phyloP scores from a whole-genome alignment of 2,797 vertebrate species.

The Sciurus vulgaris region DNA sequence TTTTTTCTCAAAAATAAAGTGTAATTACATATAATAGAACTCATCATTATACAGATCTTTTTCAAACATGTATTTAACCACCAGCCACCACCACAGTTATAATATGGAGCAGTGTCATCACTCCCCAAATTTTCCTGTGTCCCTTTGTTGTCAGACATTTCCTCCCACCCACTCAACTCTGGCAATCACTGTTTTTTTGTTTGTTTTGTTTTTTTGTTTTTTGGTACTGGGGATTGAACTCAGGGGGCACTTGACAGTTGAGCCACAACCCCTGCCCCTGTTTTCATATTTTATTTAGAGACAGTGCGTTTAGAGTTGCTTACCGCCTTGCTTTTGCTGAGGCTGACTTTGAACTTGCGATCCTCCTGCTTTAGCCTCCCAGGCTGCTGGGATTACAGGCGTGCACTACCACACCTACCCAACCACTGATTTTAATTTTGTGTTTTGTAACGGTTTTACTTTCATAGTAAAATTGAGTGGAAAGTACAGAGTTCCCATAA shows the following conservation, averaged over 20 bases:
- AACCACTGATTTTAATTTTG: background rate
- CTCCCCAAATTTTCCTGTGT: background rate
- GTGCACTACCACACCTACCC: too few relatives aligned
- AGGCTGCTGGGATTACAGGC: too few relatives aligned
- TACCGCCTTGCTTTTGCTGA: too few relatives aligned
- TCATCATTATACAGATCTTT: background rate
- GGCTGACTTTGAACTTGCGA: too few relatives aligned
- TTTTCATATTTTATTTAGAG: too few relatives aligned
- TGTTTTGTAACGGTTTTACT: background rate
- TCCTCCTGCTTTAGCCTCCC: too few relatives aligned
- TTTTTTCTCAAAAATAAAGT: background rate
- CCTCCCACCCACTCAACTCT: too few relatives aligned
- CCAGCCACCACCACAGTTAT: background rate
- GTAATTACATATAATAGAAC: too few relatives aligned
- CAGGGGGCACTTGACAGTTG: too few relatives aligned
- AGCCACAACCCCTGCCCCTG: too few relatives aligned
- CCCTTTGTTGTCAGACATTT: background rate
- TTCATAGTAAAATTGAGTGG: background rate
- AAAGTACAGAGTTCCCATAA: too few relatives aligned
- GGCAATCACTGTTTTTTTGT: background rate
- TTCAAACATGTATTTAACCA: background rate
- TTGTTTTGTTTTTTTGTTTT: background rate
- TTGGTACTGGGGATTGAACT: background rate
- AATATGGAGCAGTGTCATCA: background rate
- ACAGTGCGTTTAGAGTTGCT: too few relatives aligned